phyloP scores from a whole-genome alignment of 2,113 vertebrate species.

The Thomomys bottae region DNA sequence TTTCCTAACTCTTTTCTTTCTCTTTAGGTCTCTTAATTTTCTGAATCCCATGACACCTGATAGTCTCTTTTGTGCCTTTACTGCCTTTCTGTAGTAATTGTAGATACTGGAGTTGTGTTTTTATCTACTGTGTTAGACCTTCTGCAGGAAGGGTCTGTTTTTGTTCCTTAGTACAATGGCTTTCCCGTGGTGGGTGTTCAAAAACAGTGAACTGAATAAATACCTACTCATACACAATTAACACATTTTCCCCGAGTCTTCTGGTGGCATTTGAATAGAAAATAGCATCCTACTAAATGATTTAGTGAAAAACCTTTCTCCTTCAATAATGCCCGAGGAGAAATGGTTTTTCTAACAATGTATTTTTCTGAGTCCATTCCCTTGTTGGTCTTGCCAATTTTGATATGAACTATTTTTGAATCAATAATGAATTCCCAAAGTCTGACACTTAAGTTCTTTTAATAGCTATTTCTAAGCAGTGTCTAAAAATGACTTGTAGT shows the following conservation, averaged over 20 bases:
- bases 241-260: neutral
- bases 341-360: neutral
- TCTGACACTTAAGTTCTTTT: constrained; percentile 29
- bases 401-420: constrained; percentile 43
- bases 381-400: constrained; percentile 4
- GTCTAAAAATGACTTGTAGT: neutral
- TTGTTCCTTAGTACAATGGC: neutral
- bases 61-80: neutral
- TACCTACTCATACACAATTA: neutral
- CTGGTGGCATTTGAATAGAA: neutral
- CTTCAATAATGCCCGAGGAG: neutral
- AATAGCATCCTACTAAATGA: neutral
- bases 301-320: neutral
- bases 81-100: neutral
- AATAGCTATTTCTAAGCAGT: constrained; percentile 30
- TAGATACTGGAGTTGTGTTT: neutral
- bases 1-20: neutral
- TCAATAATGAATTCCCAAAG: constrained; percentile 8
- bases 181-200: neutral
- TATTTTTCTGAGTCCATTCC: constrained; percentile 24
- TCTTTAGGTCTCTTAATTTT: neutral
- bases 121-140: neutral
- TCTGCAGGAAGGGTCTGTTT: neutral
- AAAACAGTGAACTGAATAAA: constrained; percentile 1
- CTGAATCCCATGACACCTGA: neutral